A percentile compares a stretch with the other conserved stretches of the same genome.
Evolutionary conservation across 1,140 invertebrate genomes (phyloP).

Genomic region (Macrobrachium rosenbergii): DNA sequence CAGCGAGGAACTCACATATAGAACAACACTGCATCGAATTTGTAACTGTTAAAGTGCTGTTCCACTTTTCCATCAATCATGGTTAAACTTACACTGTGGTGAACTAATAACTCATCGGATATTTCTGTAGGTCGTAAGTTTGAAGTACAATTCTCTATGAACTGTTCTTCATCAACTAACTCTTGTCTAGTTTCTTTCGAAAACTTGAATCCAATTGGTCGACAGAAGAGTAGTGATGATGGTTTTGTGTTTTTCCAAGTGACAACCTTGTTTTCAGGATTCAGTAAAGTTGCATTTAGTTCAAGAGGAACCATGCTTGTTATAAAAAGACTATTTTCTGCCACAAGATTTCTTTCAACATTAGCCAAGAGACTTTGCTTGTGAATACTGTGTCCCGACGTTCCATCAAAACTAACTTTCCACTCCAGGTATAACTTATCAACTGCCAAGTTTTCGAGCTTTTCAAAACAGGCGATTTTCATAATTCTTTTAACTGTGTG

Average conservation of each 20-base stretch:
- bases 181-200: not conserved
- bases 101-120: not conserved
- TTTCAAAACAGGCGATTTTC: too few species aligned
- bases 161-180: not conserved
- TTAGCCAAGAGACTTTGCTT: not conserved
- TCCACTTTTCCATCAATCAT: not conserved
- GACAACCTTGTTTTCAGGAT: not conserved
- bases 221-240: not conserved
- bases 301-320: too few species aligned
- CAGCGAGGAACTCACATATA: too few species aligned
- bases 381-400: not conserved
- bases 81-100: not conserved
- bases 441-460: not conserved
- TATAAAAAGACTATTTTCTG: too few species aligned
- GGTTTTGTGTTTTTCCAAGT: slow-evolving; percentile 8
- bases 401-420: not conserved
- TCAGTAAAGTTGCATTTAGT: too few species aligned
- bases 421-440: not conserved
- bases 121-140: not conserved
- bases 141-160: not conserved
- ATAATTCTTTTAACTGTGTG: too few species aligned
- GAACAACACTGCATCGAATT: too few species aligned
- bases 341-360: not conserved
- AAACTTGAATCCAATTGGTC: not conserved
- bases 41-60: too few species aligned